A percentile compares a stretch with the other conserved stretches of the same genome.
phyloP scores from a whole-genome alignment of 1,140 invertebrate species.

The Battus philenor region DNA sequence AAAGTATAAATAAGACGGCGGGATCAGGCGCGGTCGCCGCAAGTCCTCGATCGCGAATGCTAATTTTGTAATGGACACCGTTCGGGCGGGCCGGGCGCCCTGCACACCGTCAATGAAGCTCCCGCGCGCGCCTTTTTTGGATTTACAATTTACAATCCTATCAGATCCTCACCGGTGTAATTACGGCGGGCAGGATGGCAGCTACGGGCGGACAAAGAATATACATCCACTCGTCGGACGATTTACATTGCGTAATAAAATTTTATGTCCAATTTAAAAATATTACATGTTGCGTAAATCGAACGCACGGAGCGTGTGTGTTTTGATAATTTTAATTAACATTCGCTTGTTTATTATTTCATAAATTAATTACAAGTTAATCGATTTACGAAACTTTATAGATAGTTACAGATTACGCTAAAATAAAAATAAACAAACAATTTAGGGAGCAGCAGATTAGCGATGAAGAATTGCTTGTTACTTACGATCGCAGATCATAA shows the following conservation, averaged over 20 bases:
- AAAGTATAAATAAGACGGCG: constrained; percentile 32
- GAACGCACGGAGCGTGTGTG: not conserved
- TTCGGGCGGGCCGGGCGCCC: constrained; percentile 30
- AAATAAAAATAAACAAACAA: no score
- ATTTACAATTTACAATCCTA: constrained; percentile 44
- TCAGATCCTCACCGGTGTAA: constrained; percentile 29
- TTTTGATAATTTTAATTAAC: constrained; percentile 10
- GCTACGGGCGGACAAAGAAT: constrained; percentile 20
- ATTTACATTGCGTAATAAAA: constrained; percentile 16
- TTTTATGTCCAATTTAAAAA: constrained; percentile 14
- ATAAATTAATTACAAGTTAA: no score
- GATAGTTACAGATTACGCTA: no score
- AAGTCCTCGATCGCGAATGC: constrained; percentile 35
- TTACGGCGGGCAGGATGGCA: constrained; percentile 25
- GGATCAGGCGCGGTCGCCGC: constrained; percentile 33
- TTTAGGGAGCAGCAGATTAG: no score
- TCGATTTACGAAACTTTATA: no score
- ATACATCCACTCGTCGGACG: constrained; percentile 9
- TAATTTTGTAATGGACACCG: constrained; percentile 43
- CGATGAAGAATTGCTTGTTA: no score
- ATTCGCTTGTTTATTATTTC: no score
- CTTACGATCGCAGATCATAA: no score
- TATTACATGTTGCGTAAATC: constrained; percentile 7
- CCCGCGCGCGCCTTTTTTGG: constrained; percentile 33
- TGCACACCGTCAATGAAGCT: constrained; percentile 17